Evolutionary conservation across 1,140 invertebrate genomes (phyloP).

Genomic region (Plodia interpunctella): DNA sequence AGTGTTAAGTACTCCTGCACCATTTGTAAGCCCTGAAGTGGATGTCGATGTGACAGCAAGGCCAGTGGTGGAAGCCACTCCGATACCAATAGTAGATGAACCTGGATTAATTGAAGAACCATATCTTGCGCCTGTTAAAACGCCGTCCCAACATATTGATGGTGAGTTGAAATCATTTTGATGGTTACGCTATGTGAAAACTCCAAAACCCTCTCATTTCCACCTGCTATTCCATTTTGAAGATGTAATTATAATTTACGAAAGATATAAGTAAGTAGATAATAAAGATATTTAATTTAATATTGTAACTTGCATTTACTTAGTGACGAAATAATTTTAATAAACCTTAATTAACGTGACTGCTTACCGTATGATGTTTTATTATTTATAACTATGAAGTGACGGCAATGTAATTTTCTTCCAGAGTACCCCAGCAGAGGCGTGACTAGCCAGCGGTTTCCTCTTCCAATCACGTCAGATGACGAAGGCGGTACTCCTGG

Average conservation of each 20-base stretch:
- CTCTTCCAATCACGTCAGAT: conserved; percentile 52
- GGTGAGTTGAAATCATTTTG: conserved; percentile 41
- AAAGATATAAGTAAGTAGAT: too few relatives aligned
- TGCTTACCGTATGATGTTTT: too few relatives aligned
- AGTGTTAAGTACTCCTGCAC: conserved; percentile 55
- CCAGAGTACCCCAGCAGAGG: conserved; percentile 42
- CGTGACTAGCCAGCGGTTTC: conserved; percentile 53
- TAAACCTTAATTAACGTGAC: too few relatives aligned
- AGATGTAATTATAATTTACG: too few relatives aligned
- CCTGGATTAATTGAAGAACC: conserved; percentile 50
- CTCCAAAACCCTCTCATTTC: too few relatives aligned
- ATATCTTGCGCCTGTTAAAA: conserved; percentile 54
- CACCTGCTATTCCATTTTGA: too few relatives aligned
- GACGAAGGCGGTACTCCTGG: conserved; percentile 84
- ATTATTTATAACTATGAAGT: too few relatives aligned
- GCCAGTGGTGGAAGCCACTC: conserved; percentile 26
- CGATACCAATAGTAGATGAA: conserved; percentile 19
- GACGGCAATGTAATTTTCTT: conserved; percentile 13
- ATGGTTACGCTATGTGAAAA: too few relatives aligned
- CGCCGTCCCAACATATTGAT: conserved; percentile 66
- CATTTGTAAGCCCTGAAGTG: conserved; percentile 45
- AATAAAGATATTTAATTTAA: too few relatives aligned
- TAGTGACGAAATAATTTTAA: too few relatives aligned
- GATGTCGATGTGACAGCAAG: conserved; percentile 20
- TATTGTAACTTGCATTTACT: too few relatives aligned